phyloP scores from a whole-genome alignment of 2,113 vertebrate genomes.

The Phocoena sinus region DNA sequence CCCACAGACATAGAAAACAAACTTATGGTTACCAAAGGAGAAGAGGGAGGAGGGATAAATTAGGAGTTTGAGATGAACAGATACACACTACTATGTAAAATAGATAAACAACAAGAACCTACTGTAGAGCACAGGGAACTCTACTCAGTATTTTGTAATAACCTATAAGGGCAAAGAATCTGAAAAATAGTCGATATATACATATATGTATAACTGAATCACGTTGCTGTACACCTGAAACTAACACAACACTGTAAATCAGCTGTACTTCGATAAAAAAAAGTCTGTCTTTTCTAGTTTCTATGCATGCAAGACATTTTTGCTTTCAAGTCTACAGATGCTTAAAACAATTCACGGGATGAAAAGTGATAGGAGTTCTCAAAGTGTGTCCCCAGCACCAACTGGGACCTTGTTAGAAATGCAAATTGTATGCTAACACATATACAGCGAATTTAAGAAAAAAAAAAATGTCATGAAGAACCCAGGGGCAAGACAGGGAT shows the following conservation, averaged over 20 bases:
- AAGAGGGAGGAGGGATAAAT: no score
- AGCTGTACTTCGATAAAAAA: neutral
- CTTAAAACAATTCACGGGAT: neutral
- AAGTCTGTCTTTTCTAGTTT: conserved; percentile 36
- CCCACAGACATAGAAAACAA: neutral
- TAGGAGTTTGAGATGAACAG: neutral
- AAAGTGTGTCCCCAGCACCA: no score
- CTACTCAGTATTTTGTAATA: neutral
- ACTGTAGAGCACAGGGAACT: neutral
- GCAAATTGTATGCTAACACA: no score
- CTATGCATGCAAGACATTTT: neutral
- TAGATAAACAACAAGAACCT: neutral
- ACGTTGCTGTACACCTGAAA: neutral
- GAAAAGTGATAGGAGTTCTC: fast-evolving
- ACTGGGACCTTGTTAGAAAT: neutral
- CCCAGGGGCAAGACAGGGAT: no score
- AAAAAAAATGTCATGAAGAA: no score
- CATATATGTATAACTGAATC: neutral
- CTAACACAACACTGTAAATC: neutral
- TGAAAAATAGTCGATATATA: neutral
- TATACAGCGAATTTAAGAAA: no score
- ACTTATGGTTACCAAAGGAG: neutral
- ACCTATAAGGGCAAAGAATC: neutral
- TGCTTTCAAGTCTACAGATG: neutral
- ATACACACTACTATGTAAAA: neutral